phyloP scores from a whole-genome alignment of 2,888 invertebrate genomes.

The Polia nebulosa region DNA sequence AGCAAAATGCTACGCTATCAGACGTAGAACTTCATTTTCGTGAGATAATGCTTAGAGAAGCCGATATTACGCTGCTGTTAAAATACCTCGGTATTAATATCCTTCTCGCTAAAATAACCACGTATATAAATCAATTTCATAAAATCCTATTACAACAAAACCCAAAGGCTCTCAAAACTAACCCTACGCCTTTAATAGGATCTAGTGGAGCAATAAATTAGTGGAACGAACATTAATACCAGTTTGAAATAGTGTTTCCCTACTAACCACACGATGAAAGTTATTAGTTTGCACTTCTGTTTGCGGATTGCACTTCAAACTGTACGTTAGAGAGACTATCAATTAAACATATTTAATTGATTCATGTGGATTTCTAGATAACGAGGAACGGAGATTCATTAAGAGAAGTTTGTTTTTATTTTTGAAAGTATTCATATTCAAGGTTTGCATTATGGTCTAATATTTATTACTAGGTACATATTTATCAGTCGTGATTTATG shows the following conservation, averaged over 20 bases:
- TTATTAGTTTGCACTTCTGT: slow-evolving; percentile 62
- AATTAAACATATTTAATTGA: slow-evolving; percentile 45
- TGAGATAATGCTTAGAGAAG: background rate
- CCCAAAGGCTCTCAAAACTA: slow-evolving; percentile 58
- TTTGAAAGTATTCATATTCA: background rate
- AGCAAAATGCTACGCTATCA: background rate
- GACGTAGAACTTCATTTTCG: no score
- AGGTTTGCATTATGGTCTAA: no score
- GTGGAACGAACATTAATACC: slow-evolving; percentile 61
- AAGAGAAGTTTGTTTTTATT: background rate
- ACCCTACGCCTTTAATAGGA: slow-evolving; percentile 63
- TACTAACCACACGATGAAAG: slow-evolving; percentile 52
- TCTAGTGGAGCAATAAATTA: slow-evolving; percentile 63
- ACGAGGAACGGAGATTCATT: slow-evolving; percentile 7
- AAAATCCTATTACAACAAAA: slow-evolving; percentile 63
- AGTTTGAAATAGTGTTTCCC: slow-evolving; percentile 60
- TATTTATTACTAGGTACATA: no score
- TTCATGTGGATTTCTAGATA: slow-evolving; percentile 24
- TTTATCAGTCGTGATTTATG: no score
- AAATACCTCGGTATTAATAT: slow-evolving; percentile 17
- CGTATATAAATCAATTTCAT: slow-evolving; percentile 60
- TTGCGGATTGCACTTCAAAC: slow-evolving; percentile 58
- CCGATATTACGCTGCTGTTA: slow-evolving; percentile 3
- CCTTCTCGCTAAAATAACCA: slow-evolving; percentile 14
- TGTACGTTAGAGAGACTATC: slow-evolving; percentile 37